Percentiles rank a stretch among this genome's conserved stretches.
These are phyloP conservation scores for Cyanocitta stelleri DNA, from an alignment of 2,113 vertebrate genomes.

Conservation along the genomic window DNA sequence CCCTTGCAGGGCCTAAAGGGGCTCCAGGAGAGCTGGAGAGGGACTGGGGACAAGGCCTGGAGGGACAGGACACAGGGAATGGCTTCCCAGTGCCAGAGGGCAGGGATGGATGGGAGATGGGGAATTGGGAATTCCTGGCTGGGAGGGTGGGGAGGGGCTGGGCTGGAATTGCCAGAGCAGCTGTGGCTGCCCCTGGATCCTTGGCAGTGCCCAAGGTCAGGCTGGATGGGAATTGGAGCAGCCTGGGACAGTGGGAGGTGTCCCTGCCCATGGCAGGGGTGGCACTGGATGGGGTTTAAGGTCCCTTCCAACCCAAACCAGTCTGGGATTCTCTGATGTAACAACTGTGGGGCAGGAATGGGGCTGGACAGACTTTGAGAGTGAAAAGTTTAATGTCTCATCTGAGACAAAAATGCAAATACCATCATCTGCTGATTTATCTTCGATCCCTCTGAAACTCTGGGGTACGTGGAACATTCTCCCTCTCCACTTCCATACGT, in stretches of 20 bases:
- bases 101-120: not conserved
- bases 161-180: accelerated
- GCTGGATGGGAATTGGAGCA: not conserved
- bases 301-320: not conserved
- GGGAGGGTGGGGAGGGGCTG: accelerated
- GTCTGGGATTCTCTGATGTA: not conserved
- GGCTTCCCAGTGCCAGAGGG: not conserved
- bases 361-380: not conserved
- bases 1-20: not conserved
- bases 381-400: not conserved
- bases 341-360: not conserved
- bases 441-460: not conserved
- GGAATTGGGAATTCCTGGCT: not conserved
- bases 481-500: accelerated
- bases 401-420: not conserved
- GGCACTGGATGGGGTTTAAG: accelerated
- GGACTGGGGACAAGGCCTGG: not conserved
- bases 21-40: not conserved
- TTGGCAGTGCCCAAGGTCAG: not conserved
- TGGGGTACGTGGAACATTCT: accelerated
- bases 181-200: not conserved
- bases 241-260: not conserved
- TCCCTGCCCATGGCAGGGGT: not conserved
- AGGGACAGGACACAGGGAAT: not conserved
- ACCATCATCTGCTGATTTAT: not conserved